Evolutionary conservation across 2,797 vertebrate genomes (phyloP).

Genomic region (Glossophaga mutica): DNA sequence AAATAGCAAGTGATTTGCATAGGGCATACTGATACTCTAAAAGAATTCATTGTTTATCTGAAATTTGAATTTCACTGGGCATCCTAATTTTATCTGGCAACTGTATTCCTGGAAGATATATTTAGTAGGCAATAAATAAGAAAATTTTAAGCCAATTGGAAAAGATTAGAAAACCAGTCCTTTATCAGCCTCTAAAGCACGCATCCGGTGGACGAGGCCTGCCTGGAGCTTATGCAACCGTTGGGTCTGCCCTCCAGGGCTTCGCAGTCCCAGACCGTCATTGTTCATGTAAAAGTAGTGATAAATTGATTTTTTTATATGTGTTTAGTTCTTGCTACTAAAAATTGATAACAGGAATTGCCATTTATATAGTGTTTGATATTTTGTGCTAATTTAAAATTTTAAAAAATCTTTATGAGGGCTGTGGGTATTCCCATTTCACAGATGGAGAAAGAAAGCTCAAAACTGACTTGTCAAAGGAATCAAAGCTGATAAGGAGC

Average conservation of each 20-base stretch:
- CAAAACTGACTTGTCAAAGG: neutral
- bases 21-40: conserved; percentile 11
- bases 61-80: conserved; percentile 65
- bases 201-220: neutral
- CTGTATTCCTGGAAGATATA: conserved; percentile 50
- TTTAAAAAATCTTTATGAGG: neutral
- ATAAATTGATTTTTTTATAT: neutral
- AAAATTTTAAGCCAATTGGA: conserved; percentile 23
- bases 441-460: neutral
- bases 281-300: neutral
- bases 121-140: conserved; percentile 27
- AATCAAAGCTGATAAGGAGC: neutral
- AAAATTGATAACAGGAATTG: neutral
- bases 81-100: conserved; percentile 54
- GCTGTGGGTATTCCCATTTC: neutral
- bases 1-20: conserved; percentile 57
- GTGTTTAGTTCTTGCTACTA: neutral
- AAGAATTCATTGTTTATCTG: conserved; percentile 51
- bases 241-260: neutral
- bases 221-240: neutral
- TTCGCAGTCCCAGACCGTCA: neutral
- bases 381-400: neutral
- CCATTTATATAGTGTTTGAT: neutral
- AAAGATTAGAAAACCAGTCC: neutral
- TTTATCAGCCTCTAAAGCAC: neutral